Conservation (phyloP, 2,888 invertebrate species). For the Pterostichus niger region DNA sequence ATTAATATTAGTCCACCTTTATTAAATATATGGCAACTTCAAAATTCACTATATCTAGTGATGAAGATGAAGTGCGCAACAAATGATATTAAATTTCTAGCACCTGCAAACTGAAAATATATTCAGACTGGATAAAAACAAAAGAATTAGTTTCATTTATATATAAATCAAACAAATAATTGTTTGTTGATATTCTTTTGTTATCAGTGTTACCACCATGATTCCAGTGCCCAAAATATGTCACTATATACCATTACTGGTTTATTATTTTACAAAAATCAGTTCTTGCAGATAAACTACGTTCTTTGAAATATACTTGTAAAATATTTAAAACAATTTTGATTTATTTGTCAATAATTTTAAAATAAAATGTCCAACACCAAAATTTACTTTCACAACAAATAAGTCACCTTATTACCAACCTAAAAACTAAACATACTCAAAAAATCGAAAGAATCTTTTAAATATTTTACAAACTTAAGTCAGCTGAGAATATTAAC, state of each 20-base stretch:
- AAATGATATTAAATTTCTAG: slow-evolving; percentile 31
- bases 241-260: no score
- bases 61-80: neutral
- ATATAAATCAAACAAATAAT: no score
- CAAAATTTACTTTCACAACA: neutral
- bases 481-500: slow-evolving; percentile 3
- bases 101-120: slow-evolving; percentile 26
- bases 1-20: neutral
- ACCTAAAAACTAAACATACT: neutral
- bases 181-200: no score
- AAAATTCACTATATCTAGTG: slow-evolving; percentile 6
- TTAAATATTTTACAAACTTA: slow-evolving; percentile 9
- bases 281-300: no score
- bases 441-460: neutral
- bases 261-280: no score
- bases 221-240: no score
- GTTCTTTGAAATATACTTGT: no score
- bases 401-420: neutral
- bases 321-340: no score
- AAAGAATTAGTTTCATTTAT: neutral
- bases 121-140: neutral
- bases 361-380: slow-evolving; percentile 9
- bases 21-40: slow-evolving; percentile 30
- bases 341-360: neutral
- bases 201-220: no score